Base-by-base conservation (phyloP, 2,888 invertebrate species). In the Nomada fucata region DNA sequence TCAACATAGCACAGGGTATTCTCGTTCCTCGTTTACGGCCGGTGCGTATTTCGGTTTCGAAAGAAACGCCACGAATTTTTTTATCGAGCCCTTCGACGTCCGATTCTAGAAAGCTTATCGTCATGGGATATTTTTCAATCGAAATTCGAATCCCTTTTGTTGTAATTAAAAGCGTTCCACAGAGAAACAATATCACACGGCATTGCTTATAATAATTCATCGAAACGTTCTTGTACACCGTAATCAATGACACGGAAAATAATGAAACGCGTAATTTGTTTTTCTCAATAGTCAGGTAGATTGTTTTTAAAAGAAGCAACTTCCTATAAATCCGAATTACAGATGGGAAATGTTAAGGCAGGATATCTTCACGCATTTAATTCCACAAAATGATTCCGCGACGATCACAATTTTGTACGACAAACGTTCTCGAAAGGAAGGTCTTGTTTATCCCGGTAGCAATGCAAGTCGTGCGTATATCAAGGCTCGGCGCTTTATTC, bases 401-500 rank as follows among this genome's bases (percentile, higher is more conserved):
- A 26, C 29, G 15, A 18, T 7, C 13, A 5, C 57, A 59, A 26
- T 3, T 10, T 59, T 59, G 0, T 11, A 11, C 11, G 15, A 29
- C 57, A 13, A 13, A 26, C 26, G 15, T 36, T 10, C n/a, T 10
- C n/a, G 10, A n/a, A 44, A 20, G 44, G 18, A 57, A 44, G 18
- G 57, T 23, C 15, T 26, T 20, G 10, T 13, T 18, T 23, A 0
- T 9, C 11, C 23, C 20, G 42, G 10, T 44, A 57, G 55, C 11
- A 11, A 68, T 57, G 68, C 57, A 52, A 65, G 52, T 52, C 29
- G 52, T 1, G n/a, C 52, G 26, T 65, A n/a, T 26, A 52, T 65
- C 47, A 64, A 26, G 23, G 57, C 23, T 23, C 9, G 42, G 26
- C 53, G 60, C 71, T 74, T 76, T 61, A 72, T 75, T 72, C 69